Base-by-base conservation (phyloP, 2,113 vertebrate species). In the Speoplatyrhinus poulsoni region DNA sequence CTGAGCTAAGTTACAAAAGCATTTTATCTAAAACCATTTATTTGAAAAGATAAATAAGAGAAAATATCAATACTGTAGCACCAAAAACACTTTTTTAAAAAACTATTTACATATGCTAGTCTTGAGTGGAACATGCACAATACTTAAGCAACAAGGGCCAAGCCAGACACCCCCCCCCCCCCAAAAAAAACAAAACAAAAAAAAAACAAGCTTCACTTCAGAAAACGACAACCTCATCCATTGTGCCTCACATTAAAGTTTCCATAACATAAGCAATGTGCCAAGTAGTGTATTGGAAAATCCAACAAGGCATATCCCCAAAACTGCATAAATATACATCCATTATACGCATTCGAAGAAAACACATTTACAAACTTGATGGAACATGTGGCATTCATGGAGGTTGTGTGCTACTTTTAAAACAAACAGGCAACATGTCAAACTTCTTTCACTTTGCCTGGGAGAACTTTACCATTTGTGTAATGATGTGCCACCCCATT, bases 371-470 rank as follows among this genome's bases (percentile, higher is more conserved):
- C 36, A 41, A 41, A 8, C 36, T 73, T 60, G 46, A 48, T 70
- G 33, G 64, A 81, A 57, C 69, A 55, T 59, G 41, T 72, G 50
- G 8, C 48, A 56, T 72, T 80, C 46, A 71, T 64, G 52, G 41
- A 6, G 53, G 72, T 59, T 62, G 46, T 16, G 10, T 61, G 17
- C 53, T 71, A n/a, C 52, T 62, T 15, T 12, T 55, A n/a, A 56
- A 54, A 68, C 59, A 67, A 61, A n/a, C 60, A 80, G 80, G 92
- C 72, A n/a, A 61, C 26, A 26, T 80, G 80, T 92, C 73, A 99
- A 75, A 98, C 94, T 91, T 94, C 90, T 91, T 99, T 99, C 71
- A 95, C 89, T 92, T 97, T 97, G 73, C 94, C 93, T 0, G 95
- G 91, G 69, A 92, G 32, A 47, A 91, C 72, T 65, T 90, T 93